Evolutionary conservation across 2,797 vertebrate genomes (phyloP), one percentile per base, ranked within the genome.

Genomic region (Crypturellus tataupa): DNA sequence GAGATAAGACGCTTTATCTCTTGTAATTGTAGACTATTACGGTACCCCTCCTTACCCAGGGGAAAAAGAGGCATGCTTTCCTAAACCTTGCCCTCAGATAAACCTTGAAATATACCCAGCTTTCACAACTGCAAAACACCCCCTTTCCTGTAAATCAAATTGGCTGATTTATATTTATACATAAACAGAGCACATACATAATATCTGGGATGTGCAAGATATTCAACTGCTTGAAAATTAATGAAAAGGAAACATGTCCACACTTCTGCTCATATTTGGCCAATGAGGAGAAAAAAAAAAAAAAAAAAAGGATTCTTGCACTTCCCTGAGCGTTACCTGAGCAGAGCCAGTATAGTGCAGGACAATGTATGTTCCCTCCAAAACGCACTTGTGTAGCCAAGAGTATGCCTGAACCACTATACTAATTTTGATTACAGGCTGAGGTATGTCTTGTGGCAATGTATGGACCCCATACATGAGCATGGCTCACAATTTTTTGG

Each of bases 381-480:
- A 6, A 21, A 47, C 1, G 6, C 35, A 5, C 44, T 35, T 42
- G 42, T 65, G 68, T 25, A 65, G 24, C 25, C 56, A 58, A 76
- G 56, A 80, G 23, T 15, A 75, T 7, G 9, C 15, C 21, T 53
- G 44, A 62, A 44, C 16, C 16, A 3, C 14, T 65, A 13, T 7
- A 53, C 9, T 10, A 16, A 56, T 94, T 75, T 53, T 81, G 44
- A 81, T 76, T 44, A 59, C 75, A 29, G 12, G 37, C 12, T 6
- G 8, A 24, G 10, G 8, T 80, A 29, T 6, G 1, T 9, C 25
- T 31, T 37, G 56, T 62, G 31, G 47, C 10, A 75, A 44, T 2
- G 25, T n/a, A 39, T 31, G 29, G 53, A 72, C 10, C 11, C 4
- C 18, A 12, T 40, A 27, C 11, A 14, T 7, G 21, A 0, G 0